Conservation (phyloP, 2,888 invertebrate species). For the Stenolophus ochropezus region DNA sequence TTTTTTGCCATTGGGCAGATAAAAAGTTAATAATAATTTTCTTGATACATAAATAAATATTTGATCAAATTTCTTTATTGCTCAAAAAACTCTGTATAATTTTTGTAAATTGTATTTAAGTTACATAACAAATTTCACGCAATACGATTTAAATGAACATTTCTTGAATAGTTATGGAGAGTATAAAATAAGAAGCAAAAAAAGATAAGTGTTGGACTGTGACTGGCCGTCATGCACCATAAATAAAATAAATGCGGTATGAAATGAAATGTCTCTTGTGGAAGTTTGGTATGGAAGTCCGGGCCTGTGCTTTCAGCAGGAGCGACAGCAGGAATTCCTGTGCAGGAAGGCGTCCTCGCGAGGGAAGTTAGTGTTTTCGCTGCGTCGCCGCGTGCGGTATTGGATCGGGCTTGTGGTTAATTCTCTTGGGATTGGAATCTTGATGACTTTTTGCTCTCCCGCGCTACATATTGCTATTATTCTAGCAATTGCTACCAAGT, state of each 20-base stretch:
- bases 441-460: constrained; percentile 10
- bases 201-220: background rate
- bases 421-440: constrained; percentile 26
- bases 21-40: too few species aligned
- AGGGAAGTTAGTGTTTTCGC: constrained; percentile 31
- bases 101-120: too few species aligned
- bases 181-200: background rate
- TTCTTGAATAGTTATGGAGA: too few species aligned
- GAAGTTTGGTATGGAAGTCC: background rate
- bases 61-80: too few species aligned
- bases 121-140: too few species aligned
- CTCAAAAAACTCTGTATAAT: too few species aligned
- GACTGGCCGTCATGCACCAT: background rate
- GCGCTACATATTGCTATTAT: constrained; percentile 7
- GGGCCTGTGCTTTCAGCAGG: constrained; percentile 8
- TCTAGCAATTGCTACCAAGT: background rate
- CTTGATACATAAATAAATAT: too few species aligned
- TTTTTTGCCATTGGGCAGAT: too few species aligned
- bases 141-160: too few species aligned
- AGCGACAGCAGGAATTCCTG: constrained; percentile 5
- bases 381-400: background rate
- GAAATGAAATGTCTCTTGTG: background rate
- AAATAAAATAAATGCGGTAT: background rate
- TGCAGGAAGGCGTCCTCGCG: background rate
- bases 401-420: constrained; percentile 19